phyloP scores from a whole-genome alignment of 1,140 invertebrate genomes.

The Augochlora pura region DNA sequence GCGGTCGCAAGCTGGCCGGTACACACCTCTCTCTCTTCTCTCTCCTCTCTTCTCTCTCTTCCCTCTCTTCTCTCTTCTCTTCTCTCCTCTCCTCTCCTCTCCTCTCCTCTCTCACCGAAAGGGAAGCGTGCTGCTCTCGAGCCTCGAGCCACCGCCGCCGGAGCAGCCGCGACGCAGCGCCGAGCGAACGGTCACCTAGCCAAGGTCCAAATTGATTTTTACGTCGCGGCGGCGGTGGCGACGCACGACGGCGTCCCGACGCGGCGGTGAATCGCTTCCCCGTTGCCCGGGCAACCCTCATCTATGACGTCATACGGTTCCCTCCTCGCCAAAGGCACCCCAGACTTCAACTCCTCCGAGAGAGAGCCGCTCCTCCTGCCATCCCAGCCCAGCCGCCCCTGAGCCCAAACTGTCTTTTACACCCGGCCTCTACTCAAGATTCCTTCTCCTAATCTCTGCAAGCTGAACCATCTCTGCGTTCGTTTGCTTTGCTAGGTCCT shows the following conservation, averaged over 20 bases:
- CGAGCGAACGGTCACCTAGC: constrained; percentile 72
- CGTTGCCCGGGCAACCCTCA: constrained; percentile 76
- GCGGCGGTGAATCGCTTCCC: constrained; percentile 66
- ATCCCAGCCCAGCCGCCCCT: too few relatives aligned
- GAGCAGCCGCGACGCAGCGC: constrained; percentile 64
- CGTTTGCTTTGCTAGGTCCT: not conserved
- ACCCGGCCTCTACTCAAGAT: too few relatives aligned
- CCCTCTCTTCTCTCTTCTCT: too few relatives aligned
- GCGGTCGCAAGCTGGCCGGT: too few relatives aligned
- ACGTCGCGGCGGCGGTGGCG: constrained; percentile 75
- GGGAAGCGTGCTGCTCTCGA: constrained; percentile 57
- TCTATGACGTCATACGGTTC: constrained; percentile 71
- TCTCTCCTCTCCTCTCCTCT: too few relatives aligned
- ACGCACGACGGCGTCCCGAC: constrained; percentile 72
- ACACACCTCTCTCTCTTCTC: too few relatives aligned
- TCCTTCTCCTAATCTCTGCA: too few relatives aligned
- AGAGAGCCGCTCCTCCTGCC: too few relatives aligned
- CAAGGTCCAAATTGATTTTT: constrained; percentile 80
- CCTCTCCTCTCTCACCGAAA: constrained; percentile 42
- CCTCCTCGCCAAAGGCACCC: constrained; percentile 26
- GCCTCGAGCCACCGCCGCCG: constrained; percentile 43
- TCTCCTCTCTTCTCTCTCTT: too few relatives aligned
- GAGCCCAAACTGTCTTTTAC: too few relatives aligned
- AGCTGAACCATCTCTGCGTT: not conserved
- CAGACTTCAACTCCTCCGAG: too few relatives aligned